phyloP scores from a whole-genome alignment of 2,113 vertebrate genomes.

The Talpa occidentalis region DNA sequence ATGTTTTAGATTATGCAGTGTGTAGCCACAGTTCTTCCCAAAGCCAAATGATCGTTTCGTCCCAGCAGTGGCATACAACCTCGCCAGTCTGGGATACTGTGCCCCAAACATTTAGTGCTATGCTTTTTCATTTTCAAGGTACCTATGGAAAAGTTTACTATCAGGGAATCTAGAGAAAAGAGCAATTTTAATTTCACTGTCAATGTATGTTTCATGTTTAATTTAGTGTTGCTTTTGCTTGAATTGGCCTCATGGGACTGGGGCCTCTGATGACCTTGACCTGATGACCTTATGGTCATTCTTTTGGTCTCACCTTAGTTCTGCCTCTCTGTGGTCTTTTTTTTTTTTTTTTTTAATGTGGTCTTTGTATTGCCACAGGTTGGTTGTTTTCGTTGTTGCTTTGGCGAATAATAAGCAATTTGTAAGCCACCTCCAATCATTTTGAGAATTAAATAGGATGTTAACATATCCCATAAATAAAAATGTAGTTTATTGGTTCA shows the following conservation, averaged over 20 bases:
- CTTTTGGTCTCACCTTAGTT: not conserved
- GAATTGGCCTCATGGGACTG: not conserved
- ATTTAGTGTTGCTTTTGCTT: not conserved
- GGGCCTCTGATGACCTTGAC: not conserved
- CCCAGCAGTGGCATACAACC: not conserved
- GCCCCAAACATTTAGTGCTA: not conserved
- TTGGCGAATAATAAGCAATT: slow-evolving; percentile 21
- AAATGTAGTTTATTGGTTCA: not conserved
- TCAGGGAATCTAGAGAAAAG: not conserved
- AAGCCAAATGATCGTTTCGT: not conserved
- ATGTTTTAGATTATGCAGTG: not conserved
- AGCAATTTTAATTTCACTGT: not conserved
- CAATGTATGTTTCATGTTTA: not conserved
- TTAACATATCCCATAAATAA: not conserved
- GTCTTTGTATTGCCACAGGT: not conserved
- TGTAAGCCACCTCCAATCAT: not conserved
- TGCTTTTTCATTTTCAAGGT: slow-evolving; percentile 26
- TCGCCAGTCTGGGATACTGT: not conserved
- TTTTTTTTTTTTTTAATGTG: no score
- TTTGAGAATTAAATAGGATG: slow-evolving; percentile 4
- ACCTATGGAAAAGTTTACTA: not conserved
- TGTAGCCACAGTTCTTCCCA: not conserved
- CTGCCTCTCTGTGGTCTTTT: not conserved
- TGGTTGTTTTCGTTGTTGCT: not conserved
- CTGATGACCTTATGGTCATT: not conserved